phyloP scores from a whole-genome alignment of 2,888 invertebrate species.

The Odontothrips loti region DNA sequence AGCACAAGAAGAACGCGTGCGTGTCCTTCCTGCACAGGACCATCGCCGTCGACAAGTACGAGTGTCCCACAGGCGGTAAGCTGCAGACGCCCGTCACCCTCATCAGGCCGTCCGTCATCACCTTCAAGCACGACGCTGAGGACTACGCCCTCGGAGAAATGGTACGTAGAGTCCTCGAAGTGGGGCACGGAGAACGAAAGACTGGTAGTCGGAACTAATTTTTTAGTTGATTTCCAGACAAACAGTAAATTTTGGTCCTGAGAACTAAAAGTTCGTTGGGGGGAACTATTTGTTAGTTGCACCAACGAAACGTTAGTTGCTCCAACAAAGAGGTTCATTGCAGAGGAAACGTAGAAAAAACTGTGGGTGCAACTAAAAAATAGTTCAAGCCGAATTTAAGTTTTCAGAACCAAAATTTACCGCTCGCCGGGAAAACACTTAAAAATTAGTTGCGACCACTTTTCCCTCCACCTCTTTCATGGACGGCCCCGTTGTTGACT shows the following conservation, averaged over 20 bases:
- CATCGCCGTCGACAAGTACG: constrained; percentile 28
- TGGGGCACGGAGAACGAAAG: neutral
- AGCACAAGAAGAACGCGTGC: constrained; percentile 31
- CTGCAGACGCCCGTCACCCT: constrained; percentile 57
- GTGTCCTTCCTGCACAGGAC: constrained; percentile 30
- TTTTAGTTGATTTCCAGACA: too few relatives aligned
- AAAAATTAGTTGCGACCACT: too few relatives aligned
- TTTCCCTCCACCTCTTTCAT: neutral
- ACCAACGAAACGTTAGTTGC: too few relatives aligned
- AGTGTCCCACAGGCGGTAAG: constrained; percentile 33
- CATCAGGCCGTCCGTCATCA: constrained; percentile 58
- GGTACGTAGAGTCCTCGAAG: constrained; percentile 30
- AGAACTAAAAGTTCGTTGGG: too few relatives aligned
- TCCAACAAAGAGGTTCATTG: too few relatives aligned
- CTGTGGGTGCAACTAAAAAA: neutral
- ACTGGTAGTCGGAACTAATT: neutral
- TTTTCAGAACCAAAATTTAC: constrained; percentile 6
- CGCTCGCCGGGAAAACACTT: too few relatives aligned
- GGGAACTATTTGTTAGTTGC: too few relatives aligned
- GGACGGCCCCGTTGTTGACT: too few relatives aligned
- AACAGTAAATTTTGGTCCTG: too few relatives aligned
- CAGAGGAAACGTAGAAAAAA: too few relatives aligned
- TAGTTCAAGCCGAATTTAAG: neutral
- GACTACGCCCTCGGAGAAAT: constrained; percentile 53
- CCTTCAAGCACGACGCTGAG: constrained; percentile 52